Evolutionary conservation across 2,113 vertebrate genomes (phyloP).

Genomic region (Cygnus buccinator): DNA sequence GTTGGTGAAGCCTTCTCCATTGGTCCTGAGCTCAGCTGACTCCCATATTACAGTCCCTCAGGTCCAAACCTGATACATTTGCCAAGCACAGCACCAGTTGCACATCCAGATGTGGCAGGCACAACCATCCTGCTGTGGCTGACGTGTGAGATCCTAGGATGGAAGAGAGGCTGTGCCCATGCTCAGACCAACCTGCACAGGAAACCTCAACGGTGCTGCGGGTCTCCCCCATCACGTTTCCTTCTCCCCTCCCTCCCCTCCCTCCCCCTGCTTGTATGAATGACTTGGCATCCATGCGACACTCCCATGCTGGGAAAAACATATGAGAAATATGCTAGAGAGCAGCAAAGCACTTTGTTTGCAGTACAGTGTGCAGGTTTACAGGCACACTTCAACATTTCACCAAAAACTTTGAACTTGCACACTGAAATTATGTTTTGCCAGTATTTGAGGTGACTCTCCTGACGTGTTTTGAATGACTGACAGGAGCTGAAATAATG

Average conservation of each 20-base stretch:
- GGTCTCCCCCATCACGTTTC: background rate
- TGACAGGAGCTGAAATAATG: background rate
- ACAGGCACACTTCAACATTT: background rate
- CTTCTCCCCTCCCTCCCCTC: background rate
- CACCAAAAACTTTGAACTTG: background rate
- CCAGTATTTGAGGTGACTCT: background rate
- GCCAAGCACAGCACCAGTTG: background rate
- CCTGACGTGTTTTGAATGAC: background rate
- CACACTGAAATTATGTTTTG: background rate
- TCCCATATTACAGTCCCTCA: background rate
- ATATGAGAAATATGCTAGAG: background rate
- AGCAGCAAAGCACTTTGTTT: background rate
- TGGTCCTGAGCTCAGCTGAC: background rate
- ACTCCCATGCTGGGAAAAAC: background rate
- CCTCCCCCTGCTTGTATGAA: background rate
- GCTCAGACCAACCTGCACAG: background rate
- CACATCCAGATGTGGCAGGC: background rate
- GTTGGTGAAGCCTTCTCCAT: background rate
- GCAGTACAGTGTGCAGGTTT: background rate
- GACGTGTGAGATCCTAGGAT: background rate
- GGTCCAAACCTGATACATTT: background rate
- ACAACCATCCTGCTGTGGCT: background rate
- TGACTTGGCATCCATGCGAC: background rate
- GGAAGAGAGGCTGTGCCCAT: background rate
- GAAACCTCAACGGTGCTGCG: accelerated